Evolutionary conservation across 2,797 vertebrate genomes (phyloP).

Genomic region (Crenichthys baileyi): DNA sequence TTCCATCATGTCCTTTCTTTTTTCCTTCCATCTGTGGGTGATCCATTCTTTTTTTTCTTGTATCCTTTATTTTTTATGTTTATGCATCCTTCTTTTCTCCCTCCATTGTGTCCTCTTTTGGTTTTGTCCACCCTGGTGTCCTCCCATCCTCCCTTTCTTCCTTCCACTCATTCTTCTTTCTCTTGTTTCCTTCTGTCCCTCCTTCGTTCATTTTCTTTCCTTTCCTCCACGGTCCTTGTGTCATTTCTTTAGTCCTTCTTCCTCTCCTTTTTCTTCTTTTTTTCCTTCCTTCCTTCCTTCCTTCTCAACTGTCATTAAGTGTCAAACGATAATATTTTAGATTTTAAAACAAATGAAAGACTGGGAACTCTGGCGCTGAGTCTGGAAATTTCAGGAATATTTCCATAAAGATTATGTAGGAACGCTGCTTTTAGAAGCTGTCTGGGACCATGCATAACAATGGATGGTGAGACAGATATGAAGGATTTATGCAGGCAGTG

Average conservation of each 20-base stretch:
- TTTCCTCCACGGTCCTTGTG: not conserved
- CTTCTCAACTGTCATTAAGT: too few species aligned
- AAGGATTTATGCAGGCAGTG: conserved; percentile 6
- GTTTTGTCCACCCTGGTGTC: not conserved
- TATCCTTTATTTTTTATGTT: not conserved
- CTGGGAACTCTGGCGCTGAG: too few species aligned
- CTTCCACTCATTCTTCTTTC: not conserved
- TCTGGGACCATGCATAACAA: conserved; percentile 1
- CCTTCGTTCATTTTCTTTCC: too few species aligned
- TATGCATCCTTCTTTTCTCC: not conserved
- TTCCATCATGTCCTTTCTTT: not conserved
- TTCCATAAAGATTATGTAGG: too few species aligned
- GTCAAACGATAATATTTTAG: too few species aligned
- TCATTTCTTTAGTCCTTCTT: not conserved
- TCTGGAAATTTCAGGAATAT: too few species aligned
- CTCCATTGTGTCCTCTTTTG: not conserved
- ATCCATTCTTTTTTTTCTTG: not conserved
- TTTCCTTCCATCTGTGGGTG: not conserved
- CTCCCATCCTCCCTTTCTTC: not conserved
- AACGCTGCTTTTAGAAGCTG: conserved; percentile 13
- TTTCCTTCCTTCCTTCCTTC: too few species aligned
- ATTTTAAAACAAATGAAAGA: too few species aligned
- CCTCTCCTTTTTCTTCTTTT: not conserved
- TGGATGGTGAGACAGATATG: conserved; percentile 13
- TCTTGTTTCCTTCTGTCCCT: not conserved